Evolutionary conservation across 2,113 vertebrate genomes (phyloP).

Genomic region (Forbesichthys papilliferus): DNA sequence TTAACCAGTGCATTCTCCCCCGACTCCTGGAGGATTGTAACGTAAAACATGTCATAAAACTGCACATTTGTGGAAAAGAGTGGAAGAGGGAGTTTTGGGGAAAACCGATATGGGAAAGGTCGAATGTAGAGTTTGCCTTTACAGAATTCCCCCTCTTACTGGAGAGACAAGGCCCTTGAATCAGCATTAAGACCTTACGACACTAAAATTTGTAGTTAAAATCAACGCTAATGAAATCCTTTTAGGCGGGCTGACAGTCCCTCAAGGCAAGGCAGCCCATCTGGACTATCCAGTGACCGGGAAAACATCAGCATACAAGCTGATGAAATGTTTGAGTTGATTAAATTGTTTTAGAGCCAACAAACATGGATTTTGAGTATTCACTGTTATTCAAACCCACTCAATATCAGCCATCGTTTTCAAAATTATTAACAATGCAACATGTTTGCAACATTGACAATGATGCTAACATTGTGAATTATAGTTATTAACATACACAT

Average conservation of each 20-base stretch:
- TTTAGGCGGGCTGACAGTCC: not conserved
- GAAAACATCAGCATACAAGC: not conserved
- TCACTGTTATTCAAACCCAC: too few relatives aligned
- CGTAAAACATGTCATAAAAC: constrained; percentile 24
- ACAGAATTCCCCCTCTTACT: not conserved
- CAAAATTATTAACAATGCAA: too few relatives aligned
- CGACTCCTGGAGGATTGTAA: constrained; percentile 6
- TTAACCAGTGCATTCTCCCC: constrained; percentile 17
- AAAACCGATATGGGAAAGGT: constrained; percentile 12
- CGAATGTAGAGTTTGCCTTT: constrained; percentile 2
- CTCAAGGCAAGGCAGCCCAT: not conserved
- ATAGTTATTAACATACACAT: too few relatives aligned
- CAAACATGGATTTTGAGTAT: too few relatives aligned
- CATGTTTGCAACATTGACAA: too few relatives aligned
- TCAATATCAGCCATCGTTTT: too few relatives aligned
- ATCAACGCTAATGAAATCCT: not conserved
- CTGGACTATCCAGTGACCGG: too few relatives aligned
- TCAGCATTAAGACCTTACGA: not conserved
- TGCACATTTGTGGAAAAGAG: constrained; percentile 2
- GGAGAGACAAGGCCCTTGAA: not conserved
- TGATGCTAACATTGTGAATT: too few relatives aligned
- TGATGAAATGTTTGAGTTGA: not conserved
- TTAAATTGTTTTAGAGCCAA: too few relatives aligned
- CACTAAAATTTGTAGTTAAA: constrained; percentile 3
- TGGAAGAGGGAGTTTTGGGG: not conserved